A percentile compares a stretch with the other conserved stretches of the same genome.
Evolutionary conservation across 1,140 invertebrate species (phyloP).

Genomic region (Druon quercuslanigerum): DNA sequence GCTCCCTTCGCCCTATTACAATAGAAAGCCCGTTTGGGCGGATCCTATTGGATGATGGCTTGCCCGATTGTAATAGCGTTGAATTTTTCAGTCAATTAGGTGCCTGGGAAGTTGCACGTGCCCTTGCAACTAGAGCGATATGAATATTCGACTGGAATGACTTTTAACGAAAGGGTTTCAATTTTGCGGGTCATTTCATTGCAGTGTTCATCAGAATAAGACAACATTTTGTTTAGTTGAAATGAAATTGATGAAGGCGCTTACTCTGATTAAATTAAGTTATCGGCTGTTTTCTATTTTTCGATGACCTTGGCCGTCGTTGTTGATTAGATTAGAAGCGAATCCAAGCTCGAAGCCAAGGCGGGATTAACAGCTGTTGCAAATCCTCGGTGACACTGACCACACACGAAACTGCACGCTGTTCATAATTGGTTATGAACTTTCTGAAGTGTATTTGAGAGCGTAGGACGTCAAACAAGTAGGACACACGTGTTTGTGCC

Average conservation of each 20-base stretch:
- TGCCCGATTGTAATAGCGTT: background rate
- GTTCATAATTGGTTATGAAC: background rate
- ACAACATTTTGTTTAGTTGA: too few species aligned
- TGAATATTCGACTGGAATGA: slow-evolving; percentile 11
- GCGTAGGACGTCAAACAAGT: slow-evolving; percentile 2
- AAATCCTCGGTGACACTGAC: slow-evolving; percentile 12
- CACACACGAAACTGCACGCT: background rate
- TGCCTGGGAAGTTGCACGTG: slow-evolving; percentile 16
- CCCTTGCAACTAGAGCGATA: background rate
- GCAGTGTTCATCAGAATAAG: too few species aligned
- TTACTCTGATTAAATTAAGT: too few species aligned
- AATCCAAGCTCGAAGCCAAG: slow-evolving; percentile 11
- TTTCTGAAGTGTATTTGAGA: background rate
- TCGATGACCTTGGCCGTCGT: slow-evolving; percentile 1
- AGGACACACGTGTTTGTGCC: slow-evolving; percentile 1
- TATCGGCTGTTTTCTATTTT: background rate
- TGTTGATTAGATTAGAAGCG: slow-evolving; percentile 8
- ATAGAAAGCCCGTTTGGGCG: slow-evolving; percentile 23
- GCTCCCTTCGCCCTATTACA: slow-evolving; percentile 11
- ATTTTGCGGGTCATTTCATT: too few species aligned
- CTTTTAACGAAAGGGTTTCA: background rate
- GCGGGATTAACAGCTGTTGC: slow-evolving; percentile 9
- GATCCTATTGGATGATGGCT: slow-evolving; percentile 16
- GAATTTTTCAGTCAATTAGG: slow-evolving; percentile 28
- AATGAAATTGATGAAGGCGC: too few species aligned